Evolutionary conservation across 2,888 invertebrate species (phyloP), one percentile per base, ranked within the genome.

Genomic region (Apodemia hepburni): DNA sequence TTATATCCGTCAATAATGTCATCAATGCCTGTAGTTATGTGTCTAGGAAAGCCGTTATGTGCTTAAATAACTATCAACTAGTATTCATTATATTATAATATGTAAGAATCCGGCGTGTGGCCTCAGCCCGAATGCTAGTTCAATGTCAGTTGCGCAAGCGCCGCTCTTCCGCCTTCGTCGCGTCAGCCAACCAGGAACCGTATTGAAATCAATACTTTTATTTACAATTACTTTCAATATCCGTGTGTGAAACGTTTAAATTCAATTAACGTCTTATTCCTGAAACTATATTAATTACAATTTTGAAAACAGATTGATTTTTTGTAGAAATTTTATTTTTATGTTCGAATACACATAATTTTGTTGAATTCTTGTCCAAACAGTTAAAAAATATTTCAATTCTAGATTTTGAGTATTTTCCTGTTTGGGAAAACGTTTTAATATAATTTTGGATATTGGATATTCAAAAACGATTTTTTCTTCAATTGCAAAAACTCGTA

Each of bases 131-230:
- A 82, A 78, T 77, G 81, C 75, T 75, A 76, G 80, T 88, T 88
- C 91, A 91, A 91, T 90, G 90, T 88, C 90, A 88, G 84, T 89
- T 90, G 89, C 89, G 90, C 86, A 90, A 91, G 83, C 87, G 84
- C 77, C 79, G 72, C 76, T 87, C 88, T 88, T 89, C 88, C 89
- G 88, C 87, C 72, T 72, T 73, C 71, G 66, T 66, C 63, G 73
- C 71, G 74, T 75, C 59, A 76, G 74, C 80, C 79, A 77, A 87
- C 80, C 82, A 85, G 85, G 83, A 86, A 82, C 82, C 73, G 69
- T 64, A 71, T 65, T 69, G 66, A 67, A 73, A 73, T 73, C 74
- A 79, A 81, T 84, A 82, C 74, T 78, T 83, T 86, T 79, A 71
- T 73, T 76, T 82, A 82, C 80, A 78, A 73, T 64, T 63, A 61